Evolutionary conservation across 2,113 vertebrate species (phyloP).

Genomic region (Syngnathus typhle): DNA sequence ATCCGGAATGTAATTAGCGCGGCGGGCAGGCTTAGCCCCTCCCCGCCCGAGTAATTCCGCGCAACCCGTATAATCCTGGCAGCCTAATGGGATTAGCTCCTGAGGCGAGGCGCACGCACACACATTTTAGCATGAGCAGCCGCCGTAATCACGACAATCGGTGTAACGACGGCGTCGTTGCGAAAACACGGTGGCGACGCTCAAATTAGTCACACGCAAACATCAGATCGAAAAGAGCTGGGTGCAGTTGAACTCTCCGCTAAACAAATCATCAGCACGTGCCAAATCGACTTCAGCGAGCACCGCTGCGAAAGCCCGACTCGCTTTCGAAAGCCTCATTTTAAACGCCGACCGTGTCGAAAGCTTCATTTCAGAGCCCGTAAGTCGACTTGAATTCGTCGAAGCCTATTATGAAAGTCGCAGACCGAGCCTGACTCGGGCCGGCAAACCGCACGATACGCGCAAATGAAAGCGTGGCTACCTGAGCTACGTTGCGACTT

Average conservation of each 20-base stretch:
- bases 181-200: background rate
- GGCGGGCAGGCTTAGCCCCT: slow-evolving; percentile 48
- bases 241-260: background rate
- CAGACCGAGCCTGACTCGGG: too few relatives aligned
- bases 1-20: slow-evolving; percentile 70
- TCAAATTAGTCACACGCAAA: background rate
- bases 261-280: background rate
- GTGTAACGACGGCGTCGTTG: background rate
- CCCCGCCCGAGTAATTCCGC: slow-evolving; percentile 58
- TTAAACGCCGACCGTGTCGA: background rate
- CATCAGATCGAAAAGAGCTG: background rate
- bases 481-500: background rate
- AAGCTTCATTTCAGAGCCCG: too few relatives aligned
- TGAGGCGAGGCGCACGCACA: slow-evolving; percentile 36
- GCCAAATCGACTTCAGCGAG: background rate
- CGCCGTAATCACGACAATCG: background rate
- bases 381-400: too few relatives aligned
- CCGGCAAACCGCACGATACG: background rate
- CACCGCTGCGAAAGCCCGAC: background rate
- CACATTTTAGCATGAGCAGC: background rate
- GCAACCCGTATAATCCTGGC: slow-evolving; percentile 61
- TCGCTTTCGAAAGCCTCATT: background rate
- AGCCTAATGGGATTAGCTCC: slow-evolving; percentile 70
- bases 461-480: background rate
- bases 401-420: too few relatives aligned